Evolutionary conservation across 2,888 invertebrate genomes (phyloP).

Genomic region (Allophyes oxyacanthae): DNA sequence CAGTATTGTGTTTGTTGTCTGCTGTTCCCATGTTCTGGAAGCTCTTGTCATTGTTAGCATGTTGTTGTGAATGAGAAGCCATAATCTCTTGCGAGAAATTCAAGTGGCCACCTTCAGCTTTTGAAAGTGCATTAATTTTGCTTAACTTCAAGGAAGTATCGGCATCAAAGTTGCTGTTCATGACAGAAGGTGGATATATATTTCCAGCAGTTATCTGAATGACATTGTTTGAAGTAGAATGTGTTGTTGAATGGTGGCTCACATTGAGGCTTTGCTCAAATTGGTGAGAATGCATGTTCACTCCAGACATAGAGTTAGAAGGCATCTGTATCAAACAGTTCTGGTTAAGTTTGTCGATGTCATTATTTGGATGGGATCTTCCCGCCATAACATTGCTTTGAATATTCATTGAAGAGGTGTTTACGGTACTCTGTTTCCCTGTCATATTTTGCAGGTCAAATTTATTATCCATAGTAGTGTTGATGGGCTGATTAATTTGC

Average conservation of each 20-base stretch:
- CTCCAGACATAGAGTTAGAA: slow-evolving; percentile 69
- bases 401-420: slow-evolving; percentile 72
- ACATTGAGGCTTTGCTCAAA: slow-evolving; percentile 78
- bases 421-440: slow-evolving; percentile 72
- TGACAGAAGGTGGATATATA: slow-evolving; percentile 80
- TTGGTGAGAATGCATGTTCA: slow-evolving; percentile 80
- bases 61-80: slow-evolving; percentile 84
- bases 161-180: slow-evolving; percentile 82
- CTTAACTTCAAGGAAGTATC: slow-evolving; percentile 85
- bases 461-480: slow-evolving; percentile 72
- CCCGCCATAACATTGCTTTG: slow-evolving; percentile 71
- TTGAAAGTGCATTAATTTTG: slow-evolving; percentile 84
- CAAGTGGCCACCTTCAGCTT: slow-evolving; percentile 83
- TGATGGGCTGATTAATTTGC: slow-evolving; percentile 71
- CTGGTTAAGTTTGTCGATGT: slow-evolving; percentile 78
- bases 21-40: slow-evolving; percentile 82
- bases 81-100: slow-evolving; percentile 86
- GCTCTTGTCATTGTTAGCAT: slow-evolving; percentile 80
- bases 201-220: slow-evolving; percentile 86
- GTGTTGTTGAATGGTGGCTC: slow-evolving; percentile 79
- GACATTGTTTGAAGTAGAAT: slow-evolving; percentile 81
- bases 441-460: slow-evolving; percentile 78
- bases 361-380: slow-evolving; percentile 73
- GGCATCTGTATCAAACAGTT: slow-evolving; percentile 78
- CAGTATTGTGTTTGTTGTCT: slow-evolving; percentile 78